Base-by-base conservation (phyloP, 2,113 vertebrate species). In the Bos javanicus region DNA sequence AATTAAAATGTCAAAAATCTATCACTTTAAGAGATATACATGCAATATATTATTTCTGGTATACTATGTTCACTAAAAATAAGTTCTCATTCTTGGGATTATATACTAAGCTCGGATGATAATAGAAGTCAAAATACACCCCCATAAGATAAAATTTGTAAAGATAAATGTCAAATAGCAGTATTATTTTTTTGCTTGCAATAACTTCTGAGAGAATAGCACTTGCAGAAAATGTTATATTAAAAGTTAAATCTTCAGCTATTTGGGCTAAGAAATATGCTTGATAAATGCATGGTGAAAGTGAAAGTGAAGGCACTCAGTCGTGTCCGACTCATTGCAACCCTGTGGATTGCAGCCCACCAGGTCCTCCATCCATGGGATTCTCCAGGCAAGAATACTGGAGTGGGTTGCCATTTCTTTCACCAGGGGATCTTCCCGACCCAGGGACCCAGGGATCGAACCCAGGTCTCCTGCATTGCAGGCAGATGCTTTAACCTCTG, bases 201-300 rank as follows among this genome's bases (percentile, higher is more conserved):
- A 0, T 84, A 84, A 62, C 0, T 56, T 33, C 43, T 76, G 1
- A 2, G 36, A 14, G 1, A 95, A 28, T 7, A 30, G 0, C 1
- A 48, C 2, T 82, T 94, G 96, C 50, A 30, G 19, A 80, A 89
- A 85, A 91, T 50, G 1, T 56, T 83, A 62, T 54, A 25, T 54
- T 52, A 78, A 93, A 92, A 80, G 59, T 71, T 86, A 64, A 84
- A 90, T 62, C 21, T 54, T 93, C 11, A 92, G 19, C 16, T 46
- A 17, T 74, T 48, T 46, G 48, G 16, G 15, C n/a, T 67, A 46
- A 89, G 86, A 71, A 74, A 87, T 46, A 67, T n/a, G 25, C 17
- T 90, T 87, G 60, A 95, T 39, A 95, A 88, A 80, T 85, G 13
- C 0, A 57, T 30, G 1, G 2, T 62, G 28, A 30, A 59, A 59